These are phyloP conservation scores for Dicyrtomina minuta DNA, from an alignment of 2,888 invertebrate species.

Conservation along the genomic window DNA sequence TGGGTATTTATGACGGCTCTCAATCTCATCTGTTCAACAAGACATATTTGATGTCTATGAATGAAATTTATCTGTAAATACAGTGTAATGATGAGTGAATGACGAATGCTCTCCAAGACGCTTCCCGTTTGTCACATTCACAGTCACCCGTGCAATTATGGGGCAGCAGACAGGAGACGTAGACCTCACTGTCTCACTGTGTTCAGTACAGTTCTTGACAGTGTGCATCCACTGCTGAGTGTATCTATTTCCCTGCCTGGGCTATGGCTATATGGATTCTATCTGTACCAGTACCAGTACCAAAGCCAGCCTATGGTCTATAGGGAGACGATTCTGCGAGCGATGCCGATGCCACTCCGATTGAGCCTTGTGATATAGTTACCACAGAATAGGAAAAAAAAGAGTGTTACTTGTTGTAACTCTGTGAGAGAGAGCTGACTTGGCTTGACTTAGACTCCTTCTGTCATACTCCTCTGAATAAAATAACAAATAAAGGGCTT, in stretches of 20 bases:
- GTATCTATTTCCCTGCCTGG: no score
- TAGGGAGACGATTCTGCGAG: no score
- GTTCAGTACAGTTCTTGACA: neutral
- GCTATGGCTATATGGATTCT: no score
- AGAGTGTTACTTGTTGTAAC: slow-evolving; percentile 14
- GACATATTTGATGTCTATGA: no score
- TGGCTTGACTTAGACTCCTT: neutral
- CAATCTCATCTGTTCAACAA: no score
- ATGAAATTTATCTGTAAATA: neutral
- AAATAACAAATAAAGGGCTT: slow-evolving; percentile 27
- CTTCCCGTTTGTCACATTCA: slow-evolving; percentile 12
- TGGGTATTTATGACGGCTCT: no score
- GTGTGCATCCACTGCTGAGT: no score
- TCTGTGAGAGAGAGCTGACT: neutral
- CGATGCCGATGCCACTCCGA: neutral
- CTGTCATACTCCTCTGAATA: slow-evolving; percentile 9
- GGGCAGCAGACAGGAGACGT: neutral
- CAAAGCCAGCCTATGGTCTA: no score
- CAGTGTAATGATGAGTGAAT: slow-evolving; percentile 23
- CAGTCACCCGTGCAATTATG: slow-evolving; percentile 13
- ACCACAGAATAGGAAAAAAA: slow-evolving; percentile 17
- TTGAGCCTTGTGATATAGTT: slow-evolving; percentile 11
- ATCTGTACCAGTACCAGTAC: no score
- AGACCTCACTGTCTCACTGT: neutral
- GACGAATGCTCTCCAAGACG: slow-evolving; percentile 10